phyloP scores from a whole-genome alignment of 2,888 invertebrate species.

The Cantharis flavilabris region DNA sequence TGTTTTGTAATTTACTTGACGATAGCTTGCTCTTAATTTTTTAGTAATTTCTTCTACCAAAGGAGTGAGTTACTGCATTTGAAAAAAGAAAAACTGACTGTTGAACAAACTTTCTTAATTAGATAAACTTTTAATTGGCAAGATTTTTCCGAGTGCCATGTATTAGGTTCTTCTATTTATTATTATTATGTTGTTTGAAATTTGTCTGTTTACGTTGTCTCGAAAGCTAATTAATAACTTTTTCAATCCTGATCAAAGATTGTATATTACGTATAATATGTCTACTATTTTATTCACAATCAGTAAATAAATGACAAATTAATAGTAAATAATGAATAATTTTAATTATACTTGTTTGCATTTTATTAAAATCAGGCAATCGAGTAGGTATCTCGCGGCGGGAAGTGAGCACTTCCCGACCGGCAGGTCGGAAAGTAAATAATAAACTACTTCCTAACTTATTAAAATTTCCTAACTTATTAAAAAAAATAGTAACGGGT shows the following conservation, averaged over 20 bases:
- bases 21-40: neutral
- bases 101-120: neutral
- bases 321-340: too few relatives aligned
- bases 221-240: neutral
- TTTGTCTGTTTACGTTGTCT: neutral
- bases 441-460: too few relatives aligned
- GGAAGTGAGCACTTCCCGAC: too few relatives aligned
- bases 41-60: neutral
- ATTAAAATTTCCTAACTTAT: too few relatives aligned
- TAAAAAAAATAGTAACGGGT: too few relatives aligned
- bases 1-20: neutral
- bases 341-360: too few relatives aligned
- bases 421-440: too few relatives aligned
- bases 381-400: too few relatives aligned
- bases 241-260: neutral
- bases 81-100: neutral
- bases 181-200: neutral
- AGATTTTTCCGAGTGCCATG: neutral
- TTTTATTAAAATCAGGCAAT: too few relatives aligned
- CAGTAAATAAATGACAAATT: too few relatives aligned
- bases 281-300: too few relatives aligned
- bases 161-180: neutral
- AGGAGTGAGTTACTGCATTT: neutral
- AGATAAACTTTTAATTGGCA: neutral
- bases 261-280: neutral